These are phyloP conservation scores for Mellivora capensis DNA, from an alignment of 2,113 vertebrate genomes.

Conservation along the genomic window DNA sequence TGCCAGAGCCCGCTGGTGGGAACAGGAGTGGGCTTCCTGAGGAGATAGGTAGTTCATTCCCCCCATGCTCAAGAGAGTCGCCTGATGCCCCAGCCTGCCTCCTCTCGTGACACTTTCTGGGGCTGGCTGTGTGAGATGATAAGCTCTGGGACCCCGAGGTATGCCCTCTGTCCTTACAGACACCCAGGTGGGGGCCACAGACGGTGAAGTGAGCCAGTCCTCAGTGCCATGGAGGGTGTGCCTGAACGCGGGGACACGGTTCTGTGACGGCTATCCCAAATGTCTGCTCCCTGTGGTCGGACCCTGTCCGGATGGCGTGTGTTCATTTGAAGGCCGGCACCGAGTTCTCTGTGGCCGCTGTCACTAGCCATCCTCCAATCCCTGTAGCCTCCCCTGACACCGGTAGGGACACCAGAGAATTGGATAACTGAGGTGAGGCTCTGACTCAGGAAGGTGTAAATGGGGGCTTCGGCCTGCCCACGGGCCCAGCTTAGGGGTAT, in stretches of 20 bases:
- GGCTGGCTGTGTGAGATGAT: not conserved
- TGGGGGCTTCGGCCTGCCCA: no score
- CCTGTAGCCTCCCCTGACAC: not conserved
- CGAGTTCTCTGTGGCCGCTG: not conserved
- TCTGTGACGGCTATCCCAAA: not conserved
- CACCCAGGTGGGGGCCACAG: not conserved
- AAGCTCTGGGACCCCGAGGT: not conserved
- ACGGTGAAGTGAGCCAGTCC: not conserved
- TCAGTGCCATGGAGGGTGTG: not conserved
- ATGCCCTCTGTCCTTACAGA: not conserved
- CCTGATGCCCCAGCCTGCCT: not conserved
- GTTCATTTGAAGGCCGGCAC: not conserved
- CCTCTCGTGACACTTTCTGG: not conserved
- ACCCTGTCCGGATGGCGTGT: not conserved
- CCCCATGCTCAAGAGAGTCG: not conserved
- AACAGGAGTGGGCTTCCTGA: not conserved
- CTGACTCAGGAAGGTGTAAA: not conserved
- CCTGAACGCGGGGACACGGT: fast-evolving
- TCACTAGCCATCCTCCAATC: not conserved
- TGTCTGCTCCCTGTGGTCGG: not conserved
- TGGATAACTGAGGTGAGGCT: not conserved
- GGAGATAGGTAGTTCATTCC: not conserved
- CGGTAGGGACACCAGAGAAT: not conserved
- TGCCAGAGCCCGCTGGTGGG: not conserved
- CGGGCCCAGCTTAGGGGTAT: fast-evolving